A percentile compares a stretch with the other conserved stretches of the same genome.
Conservation (phyloP, 2,888 invertebrate species). For the Tricholauxania praeusta region DNA sequence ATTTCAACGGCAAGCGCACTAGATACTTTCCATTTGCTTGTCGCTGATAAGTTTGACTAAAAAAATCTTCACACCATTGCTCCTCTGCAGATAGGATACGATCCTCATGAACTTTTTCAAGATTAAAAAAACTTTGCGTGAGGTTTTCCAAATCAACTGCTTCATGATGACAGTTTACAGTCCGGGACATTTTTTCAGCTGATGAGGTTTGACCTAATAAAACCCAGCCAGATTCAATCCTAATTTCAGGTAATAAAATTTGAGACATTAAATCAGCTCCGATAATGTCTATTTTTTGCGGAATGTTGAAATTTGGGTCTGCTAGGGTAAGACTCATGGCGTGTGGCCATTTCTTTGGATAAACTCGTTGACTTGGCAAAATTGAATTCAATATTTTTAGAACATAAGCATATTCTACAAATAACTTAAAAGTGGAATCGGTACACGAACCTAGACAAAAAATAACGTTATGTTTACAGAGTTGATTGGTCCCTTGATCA, state of each 20-base stretch:
- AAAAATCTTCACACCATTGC: constrained; percentile 40
- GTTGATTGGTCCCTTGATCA: neutral
- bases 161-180: constrained; percentile 14
- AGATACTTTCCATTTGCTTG: constrained; percentile 32
- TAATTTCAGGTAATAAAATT: neutral
- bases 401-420: neutral
- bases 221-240: neutral
- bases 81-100: constrained; percentile 24
- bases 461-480: neutral
- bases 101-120: constrained; percentile 13
- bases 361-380: too few species aligned
- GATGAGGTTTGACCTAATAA: too few species aligned
- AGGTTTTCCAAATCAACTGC: constrained; percentile 18
- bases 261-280: neutral
- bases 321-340: neutral
- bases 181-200: too few species aligned
- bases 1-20: constrained; percentile 33
- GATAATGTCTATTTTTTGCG: neutral
- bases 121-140: constrained; percentile 21
- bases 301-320: neutral
- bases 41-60: constrained; percentile 23
- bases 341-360: too few species aligned
- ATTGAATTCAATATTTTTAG: neutral
- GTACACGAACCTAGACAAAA: neutral
- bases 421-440: neutral